Evolutionary conservation across 1,140 invertebrate species (phyloP), one percentile per base, ranked within the genome.

Genomic region (Galendromus occidentalis): DNA sequence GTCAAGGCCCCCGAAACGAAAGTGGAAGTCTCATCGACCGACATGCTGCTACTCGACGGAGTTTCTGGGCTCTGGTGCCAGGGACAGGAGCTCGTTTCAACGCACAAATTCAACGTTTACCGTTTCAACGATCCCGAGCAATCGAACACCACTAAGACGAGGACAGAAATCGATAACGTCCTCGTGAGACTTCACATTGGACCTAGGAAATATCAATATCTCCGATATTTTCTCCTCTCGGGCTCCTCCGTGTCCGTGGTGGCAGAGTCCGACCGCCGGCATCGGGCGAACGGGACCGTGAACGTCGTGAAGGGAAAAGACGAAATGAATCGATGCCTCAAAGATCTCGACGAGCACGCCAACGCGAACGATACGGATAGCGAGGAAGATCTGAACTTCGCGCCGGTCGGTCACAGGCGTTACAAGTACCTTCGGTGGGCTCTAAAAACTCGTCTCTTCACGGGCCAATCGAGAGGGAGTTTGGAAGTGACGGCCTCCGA

Each of bases 351-450:
- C 20, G 51, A 59, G 17, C 33, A 59, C 22, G 51, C 33, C 22
- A 18, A 25, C 22, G 14, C 17, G 2, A 59, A 59, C 33, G 51
- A 59, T 20, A 59, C 51, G 14, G 22, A 33, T 9, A 59, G 51
- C 25, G 51, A 59, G 12, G 51, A 59, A 59, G 14, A 59, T 4
- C 14, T 29, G 14, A 33, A 59, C 25, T 20, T 59, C 51, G 25
- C 33, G 14, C 51, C 51, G 12, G 33, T 59, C 14, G 17, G 51
- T 18, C 51, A 59, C 14, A 14, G 20, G 22, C 51, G 51, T 14
- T 59, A 59, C 51, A 59, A 59, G 20, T 59, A 59, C 25, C 51
- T 59, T 17, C 51, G 51, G 17, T 59, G 51, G 51, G 51, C 51
- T 59, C 25, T 59, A 4, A 25, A 33, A n/a, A 59, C 51, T 4